Conservation (phyloP, 2,888 invertebrate genomes). For the Cheilosia vernalis region DNA sequence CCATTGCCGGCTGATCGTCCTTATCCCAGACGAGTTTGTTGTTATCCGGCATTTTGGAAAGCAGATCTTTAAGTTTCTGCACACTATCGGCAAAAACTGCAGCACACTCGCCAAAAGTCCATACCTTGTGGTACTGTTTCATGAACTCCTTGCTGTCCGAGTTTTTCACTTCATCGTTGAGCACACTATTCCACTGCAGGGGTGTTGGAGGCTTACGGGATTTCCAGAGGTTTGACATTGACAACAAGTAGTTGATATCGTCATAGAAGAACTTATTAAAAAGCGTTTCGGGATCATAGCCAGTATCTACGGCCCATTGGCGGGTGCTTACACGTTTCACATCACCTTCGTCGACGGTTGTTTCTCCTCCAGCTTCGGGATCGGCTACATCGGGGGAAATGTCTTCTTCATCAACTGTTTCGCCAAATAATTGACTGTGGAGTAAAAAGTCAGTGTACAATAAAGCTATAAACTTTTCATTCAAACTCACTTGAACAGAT, state of each 20-base stretch:
- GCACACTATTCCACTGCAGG: conserved; percentile 88
- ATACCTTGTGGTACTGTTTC: conserved; percentile 89
- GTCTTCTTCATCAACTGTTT: conserved; percentile 97
- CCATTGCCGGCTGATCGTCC: conserved; percentile 96
- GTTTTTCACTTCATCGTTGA: conserved; percentile 81
- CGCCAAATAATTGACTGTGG: conserved; percentile 96
- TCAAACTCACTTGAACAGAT: conserved; percentile 94
- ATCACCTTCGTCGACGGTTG: conserved; percentile 82
- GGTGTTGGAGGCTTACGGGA: conserved; percentile 93
- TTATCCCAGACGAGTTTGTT: conserved; percentile 98
- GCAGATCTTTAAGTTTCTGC: conserved; percentile 85
- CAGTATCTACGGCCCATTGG: conserved; percentile 92
- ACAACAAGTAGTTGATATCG: conserved; percentile 96
- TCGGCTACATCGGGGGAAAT: conserved; percentile 99
- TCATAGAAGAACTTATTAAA: conserved; percentile 97
- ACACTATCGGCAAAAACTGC: conserved; percentile 89
- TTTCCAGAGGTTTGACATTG: conserved; percentile 98
- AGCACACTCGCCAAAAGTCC: conserved; percentile 91
- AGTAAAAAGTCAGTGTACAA: background rate
- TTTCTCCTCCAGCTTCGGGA: conserved; percentile 89
- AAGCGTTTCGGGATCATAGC: conserved; percentile 92
- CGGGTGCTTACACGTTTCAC: conserved; percentile 89
- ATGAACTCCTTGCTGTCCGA: conserved; percentile 79
- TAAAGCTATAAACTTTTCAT: background rate
- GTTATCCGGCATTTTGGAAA: conserved; percentile 83